Base-by-base conservation (phyloP, 2,888 invertebrate genomes). In the Rhorus exstirpatorius region DNA sequence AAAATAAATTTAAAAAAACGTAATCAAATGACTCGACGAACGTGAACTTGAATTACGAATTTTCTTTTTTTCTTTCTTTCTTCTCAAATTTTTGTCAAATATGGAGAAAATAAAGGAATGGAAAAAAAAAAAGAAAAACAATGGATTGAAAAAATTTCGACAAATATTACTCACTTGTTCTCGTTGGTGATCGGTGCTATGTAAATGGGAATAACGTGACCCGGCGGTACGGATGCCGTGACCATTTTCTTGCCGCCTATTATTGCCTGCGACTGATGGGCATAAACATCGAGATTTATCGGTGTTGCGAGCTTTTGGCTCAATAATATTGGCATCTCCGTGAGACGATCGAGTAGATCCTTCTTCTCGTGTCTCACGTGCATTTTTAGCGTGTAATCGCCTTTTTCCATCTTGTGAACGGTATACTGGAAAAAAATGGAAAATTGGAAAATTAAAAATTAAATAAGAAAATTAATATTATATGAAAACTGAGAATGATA, bases 341-440 rank as follows among this genome's bases (percentile, higher is more conserved):
- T 95, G 68, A 99, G 93, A 93, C 96, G 97, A 87, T 99, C 99
- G 81, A 99, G 94, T 71, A 97, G 93, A 31, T 97, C 95, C 84
- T 96, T 96, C 91, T 96, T 97, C 89, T 99, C 98, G 93, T 99
- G 99, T 0, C 99, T 96, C 10, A 99, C 94, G 93, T 98, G 98
- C 89, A 99, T 93, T 53, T 96, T 95, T 7, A 99, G 94, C 0
- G 95, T 95, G 93, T 98, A 99, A 85, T 99, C 99, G 19, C 99
- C 99, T 92, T 99, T 99, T 85, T 99, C 98, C 86, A 99, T 93
- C 93, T 99, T 99, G 79, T 90, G 91, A 77, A 96, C 95, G 1
- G 95, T 94, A 92, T 97, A 98, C 97, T 97, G 92, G 31, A 55
- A 21, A 31, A 38, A 38, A 46, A 55, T 68, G 49, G 24, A 60